Evolutionary conservation across 2,113 vertebrate genomes (phyloP).

Genomic region (Nematolebias whitei): DNA sequence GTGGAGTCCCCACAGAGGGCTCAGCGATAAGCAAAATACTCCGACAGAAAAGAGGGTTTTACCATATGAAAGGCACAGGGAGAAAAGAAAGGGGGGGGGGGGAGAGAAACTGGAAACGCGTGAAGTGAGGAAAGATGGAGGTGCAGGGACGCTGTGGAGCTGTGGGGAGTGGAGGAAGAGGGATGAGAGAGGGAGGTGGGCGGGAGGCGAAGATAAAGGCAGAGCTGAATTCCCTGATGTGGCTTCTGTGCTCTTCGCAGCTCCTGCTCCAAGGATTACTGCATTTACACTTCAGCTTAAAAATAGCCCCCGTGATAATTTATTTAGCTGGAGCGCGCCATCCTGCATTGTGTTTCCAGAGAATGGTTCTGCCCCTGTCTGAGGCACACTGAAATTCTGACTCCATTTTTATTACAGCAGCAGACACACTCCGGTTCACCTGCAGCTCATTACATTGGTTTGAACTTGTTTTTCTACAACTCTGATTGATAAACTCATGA

Average conservation of each 20-base stretch:
- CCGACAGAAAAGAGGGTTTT: conserved; percentile 62
- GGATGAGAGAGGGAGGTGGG: conserved; percentile 11
- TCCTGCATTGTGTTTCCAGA: conserved; percentile 70
- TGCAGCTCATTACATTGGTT: background rate
- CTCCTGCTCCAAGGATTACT: conserved; percentile 77
- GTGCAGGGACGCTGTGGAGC: conserved; percentile 35
- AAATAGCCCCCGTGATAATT: conserved; percentile 82
- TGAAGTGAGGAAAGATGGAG: conserved; percentile 56
- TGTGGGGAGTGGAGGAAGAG: conserved; percentile 16
- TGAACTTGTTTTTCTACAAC: background rate
- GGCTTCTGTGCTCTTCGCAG: conserved; percentile 65
- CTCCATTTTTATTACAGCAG: conserved; percentile 15
- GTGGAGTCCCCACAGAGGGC: conserved; percentile 57
- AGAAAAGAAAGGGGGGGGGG: conserved; percentile 28
- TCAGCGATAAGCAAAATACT: conserved; percentile 65
- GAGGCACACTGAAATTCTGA: conserved; percentile 27
- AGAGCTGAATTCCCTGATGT: conserved; percentile 71
- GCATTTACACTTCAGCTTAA: conserved; percentile 83
- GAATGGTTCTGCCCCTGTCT: conserved; percentile 42
- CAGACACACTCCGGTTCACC: conserved; percentile 33
- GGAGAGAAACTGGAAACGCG: conserved; percentile 29
- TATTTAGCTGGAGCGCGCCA: conserved; percentile 77
- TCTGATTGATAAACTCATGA: too few relatives aligned
- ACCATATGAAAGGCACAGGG: conserved; percentile 67
- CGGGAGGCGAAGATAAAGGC: conserved; percentile 54